Evolutionary conservation across 1,140 invertebrate species (phyloP), one percentile per base, ranked within the genome.

Genomic region (Drosophila bocqueti): DNA sequence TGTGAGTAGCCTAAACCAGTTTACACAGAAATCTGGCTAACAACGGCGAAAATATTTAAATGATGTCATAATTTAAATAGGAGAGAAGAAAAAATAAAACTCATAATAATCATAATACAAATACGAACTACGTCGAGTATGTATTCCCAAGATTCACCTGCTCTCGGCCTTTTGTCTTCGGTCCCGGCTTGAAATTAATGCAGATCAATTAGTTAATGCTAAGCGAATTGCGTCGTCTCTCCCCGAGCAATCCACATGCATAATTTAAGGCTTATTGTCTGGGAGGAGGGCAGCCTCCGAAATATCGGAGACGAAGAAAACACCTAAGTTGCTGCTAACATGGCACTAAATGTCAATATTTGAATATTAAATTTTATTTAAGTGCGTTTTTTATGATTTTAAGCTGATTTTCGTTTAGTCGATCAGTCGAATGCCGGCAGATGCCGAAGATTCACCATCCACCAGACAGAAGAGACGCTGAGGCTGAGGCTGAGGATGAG

Each of bases 351-450:
- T 91, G 87, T 91, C 87, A 91, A 91, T 91, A 91, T 91, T 91
- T 91, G 89, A 91, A 91, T 91, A 91, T 91, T 85, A 91, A 91
- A 91, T 89, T 91, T 91, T 91, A 91, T 84, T 91, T 91, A 91
- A 91, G 83, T 91, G 87, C 87, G 81, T 91, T 84, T 91, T 91
- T 91, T 91, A 91, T 91, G 83, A 69, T 68, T 79, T 72, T 87
- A 91, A 91, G 87, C 87, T 83, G 89, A 91, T 91, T 91, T 91
- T 87, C 75, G 87, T 80, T 74, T 84, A 84, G 78, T 82, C 81
- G 71, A 90, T 75, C 81, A 65, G 76, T 76, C 72, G 71, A 31
- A 61, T 73, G 67, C 55, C 76, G 77, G 72, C 64, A 38, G 34
- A 40, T 36, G 52, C 42, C 58, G 10, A 34, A 61, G 45, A 60